These are phyloP conservation scores for Drosophila ohnishii DNA, from an alignment of 1,140 invertebrate species.

Conservation along the genomic window DNA sequence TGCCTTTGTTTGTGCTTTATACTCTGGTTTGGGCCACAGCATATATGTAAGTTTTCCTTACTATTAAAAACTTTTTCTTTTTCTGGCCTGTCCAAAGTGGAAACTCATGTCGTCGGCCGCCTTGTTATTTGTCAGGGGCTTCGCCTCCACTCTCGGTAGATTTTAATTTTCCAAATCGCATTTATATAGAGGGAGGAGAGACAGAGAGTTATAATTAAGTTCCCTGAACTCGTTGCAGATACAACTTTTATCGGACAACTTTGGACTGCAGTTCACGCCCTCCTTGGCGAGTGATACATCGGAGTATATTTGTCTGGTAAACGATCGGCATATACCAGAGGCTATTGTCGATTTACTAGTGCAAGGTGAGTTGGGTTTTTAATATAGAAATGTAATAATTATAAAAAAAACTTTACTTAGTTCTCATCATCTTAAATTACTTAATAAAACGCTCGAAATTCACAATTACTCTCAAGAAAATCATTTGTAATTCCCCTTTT, in stretches of 20 bases:
- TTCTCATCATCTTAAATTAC: not conserved
- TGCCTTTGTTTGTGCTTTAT: slow-evolving; percentile 8
- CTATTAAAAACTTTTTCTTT: slow-evolving; percentile 73
- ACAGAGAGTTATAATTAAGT: slow-evolving; percentile 36
- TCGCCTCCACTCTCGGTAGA: slow-evolving; percentile 32
- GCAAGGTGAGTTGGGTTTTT: slow-evolving; percentile 84
- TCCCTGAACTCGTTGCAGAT: slow-evolving; percentile 77
- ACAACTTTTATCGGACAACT: slow-evolving; percentile 86
- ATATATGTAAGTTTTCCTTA: slow-evolving; percentile 53
- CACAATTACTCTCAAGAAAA: too few species aligned
- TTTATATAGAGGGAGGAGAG: too few species aligned
- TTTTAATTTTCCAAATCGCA: slow-evolving; percentile 25
- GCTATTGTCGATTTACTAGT: slow-evolving; percentile 87
- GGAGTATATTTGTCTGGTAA: slow-evolving; percentile 88
- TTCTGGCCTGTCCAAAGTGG: slow-evolving; percentile 57
- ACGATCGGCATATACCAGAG: slow-evolving; percentile 87
- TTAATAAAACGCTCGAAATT: too few species aligned
- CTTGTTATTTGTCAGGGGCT: slow-evolving; percentile 57
- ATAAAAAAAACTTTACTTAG: not conserved
- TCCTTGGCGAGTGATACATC: slow-evolving; percentile 86
- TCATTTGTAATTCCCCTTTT: not conserved
- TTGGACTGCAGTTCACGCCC: slow-evolving; percentile 86
- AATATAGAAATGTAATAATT: not conserved
- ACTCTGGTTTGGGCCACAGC: not conserved
- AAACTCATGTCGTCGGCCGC: slow-evolving; percentile 70